Evolutionary conservation across 2,113 vertebrate genomes (phyloP), one percentile per base, ranked within the genome.

Genomic region (Daboia siamensis): DNA sequence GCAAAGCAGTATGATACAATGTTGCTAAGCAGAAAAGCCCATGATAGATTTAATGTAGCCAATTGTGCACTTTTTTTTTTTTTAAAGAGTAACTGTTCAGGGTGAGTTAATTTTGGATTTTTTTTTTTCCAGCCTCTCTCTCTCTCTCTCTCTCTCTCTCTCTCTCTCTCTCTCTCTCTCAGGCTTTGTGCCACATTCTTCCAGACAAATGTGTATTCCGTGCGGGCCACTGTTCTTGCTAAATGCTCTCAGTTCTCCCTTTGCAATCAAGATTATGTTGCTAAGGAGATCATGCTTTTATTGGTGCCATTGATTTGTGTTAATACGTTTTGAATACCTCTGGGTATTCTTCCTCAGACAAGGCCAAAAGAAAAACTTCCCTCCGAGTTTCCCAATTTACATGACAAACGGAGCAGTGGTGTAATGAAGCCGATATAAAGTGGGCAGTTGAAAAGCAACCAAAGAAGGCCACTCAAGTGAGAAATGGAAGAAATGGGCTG

Each of bases 281-380:
- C 99, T 99, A 99, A 99, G 99, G 99, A 99, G 99, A 99, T 99
- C 98, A 98, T 98, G 98, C 98, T 98, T 99, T 99, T 99, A 98
- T 98, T 98, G 98, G 99, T 99, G 98, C 98, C 98, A 99, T 99
- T 99, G 99, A 99, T 99, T 99, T 98, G 98, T 98, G 98, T 99
- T 99, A 99, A 99, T 99, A 98, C 98, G 98, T 99, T 99, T 99
- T 99, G 98, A 99, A 99, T 99, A 99, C 99, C 98, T 98, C 98
- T 99, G 93, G 97, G 98, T 99, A 99, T 99, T 98, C 98, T 98
- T 98, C 97, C 94, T 96, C 80, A 98, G 98, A 98, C 98, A 98
- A 98, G 98, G 98, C 98, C 97, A 98, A 98, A 98, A 98, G 98
- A 98, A 98, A 98, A 98, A 98, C 98, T 98, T 98, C 97, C 98